Conservation (phyloP, 2,888 invertebrate species). For the Drosophila mayaguana region DNA sequence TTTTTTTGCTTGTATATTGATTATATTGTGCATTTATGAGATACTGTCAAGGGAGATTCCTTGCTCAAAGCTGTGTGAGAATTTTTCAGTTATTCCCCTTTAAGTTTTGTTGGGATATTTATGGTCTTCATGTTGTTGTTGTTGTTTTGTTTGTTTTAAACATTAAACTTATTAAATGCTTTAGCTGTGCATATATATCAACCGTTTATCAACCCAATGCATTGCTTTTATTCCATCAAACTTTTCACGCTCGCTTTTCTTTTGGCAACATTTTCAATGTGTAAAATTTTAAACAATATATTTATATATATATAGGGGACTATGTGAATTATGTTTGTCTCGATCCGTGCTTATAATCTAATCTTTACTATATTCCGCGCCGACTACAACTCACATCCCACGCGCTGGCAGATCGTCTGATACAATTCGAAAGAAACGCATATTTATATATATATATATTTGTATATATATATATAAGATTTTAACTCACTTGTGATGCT, state of each 20-base stretch:
- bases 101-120: slow-evolving; percentile 29
- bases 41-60: slow-evolving; percentile 51
- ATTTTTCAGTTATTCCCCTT: slow-evolving; percentile 1
- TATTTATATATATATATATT: neutral
- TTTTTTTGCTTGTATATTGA: slow-evolving; percentile 10
- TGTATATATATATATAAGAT: slow-evolving; percentile 18
- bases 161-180: slow-evolving; percentile 69
- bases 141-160: slow-evolving; percentile 31
- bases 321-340: slow-evolving; percentile 30
- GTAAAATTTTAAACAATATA: slow-evolving; percentile 51
- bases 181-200: slow-evolving; percentile 54
- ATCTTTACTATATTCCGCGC: slow-evolving; percentile 44
- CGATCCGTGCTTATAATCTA: slow-evolving; percentile 59
- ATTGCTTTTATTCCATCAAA: slow-evolving; percentile 10
- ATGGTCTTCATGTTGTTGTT: slow-evolving; percentile 22
- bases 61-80: slow-evolving; percentile 13
- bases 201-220: slow-evolving; percentile 30
- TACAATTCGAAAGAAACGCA: slow-evolving; percentile 42
- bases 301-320: slow-evolving; percentile 9
- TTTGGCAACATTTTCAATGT: slow-evolving; percentile 76
- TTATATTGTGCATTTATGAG: slow-evolving; percentile 57
- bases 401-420: slow-evolving; percentile 58
- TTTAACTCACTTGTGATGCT: slow-evolving; percentile 58
- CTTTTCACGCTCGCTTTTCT: slow-evolving; percentile 24
- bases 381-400: slow-evolving; percentile 24